Evolutionary conservation across 2,888 invertebrate genomes (phyloP).

Genomic region (Orchesella flavescens): DNA sequence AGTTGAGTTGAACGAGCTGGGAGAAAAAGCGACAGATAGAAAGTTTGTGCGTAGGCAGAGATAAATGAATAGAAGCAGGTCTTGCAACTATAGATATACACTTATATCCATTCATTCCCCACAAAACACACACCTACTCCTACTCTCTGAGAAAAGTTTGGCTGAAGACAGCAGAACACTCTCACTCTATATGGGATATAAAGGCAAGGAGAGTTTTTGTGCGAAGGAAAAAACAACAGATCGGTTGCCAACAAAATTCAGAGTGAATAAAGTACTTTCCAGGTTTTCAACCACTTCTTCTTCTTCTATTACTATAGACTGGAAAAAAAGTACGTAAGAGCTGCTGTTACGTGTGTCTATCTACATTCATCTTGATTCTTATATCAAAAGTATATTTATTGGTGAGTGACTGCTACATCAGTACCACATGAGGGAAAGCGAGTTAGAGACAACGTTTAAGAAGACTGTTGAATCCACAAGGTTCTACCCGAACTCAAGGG

Average conservation of each 20-base stretch:
- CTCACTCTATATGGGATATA: background rate
- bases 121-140: slow-evolving; percentile 14
- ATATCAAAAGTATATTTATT: background rate
- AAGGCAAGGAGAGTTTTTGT: background rate
- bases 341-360: background rate
- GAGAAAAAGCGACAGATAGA: background rate
- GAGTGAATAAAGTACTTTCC: background rate
- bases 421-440: background rate
- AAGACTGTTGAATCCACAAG: too few relatives aligned
- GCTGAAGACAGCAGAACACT: too few relatives aligned
- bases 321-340: background rate
- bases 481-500: too few relatives aligned
- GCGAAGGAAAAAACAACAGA: slow-evolving; percentile 39
- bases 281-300: background rate
- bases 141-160: background rate
- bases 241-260: slow-evolving; percentile 45
- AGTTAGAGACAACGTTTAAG: background rate
- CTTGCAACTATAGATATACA: slow-evolving; percentile 30
- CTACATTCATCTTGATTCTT: background rate
- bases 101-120: slow-evolving; percentile 32
- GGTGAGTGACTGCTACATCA: background rate
- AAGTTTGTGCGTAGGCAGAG: slow-evolving; percentile 46
- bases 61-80: slow-evolving; percentile 38
- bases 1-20: background rate
- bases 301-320: background rate